Evolutionary conservation across 2,797 vertebrate species (phyloP), one percentile per base, ranked within the genome.

Genomic region (Labroides dimidiatus): DNA sequence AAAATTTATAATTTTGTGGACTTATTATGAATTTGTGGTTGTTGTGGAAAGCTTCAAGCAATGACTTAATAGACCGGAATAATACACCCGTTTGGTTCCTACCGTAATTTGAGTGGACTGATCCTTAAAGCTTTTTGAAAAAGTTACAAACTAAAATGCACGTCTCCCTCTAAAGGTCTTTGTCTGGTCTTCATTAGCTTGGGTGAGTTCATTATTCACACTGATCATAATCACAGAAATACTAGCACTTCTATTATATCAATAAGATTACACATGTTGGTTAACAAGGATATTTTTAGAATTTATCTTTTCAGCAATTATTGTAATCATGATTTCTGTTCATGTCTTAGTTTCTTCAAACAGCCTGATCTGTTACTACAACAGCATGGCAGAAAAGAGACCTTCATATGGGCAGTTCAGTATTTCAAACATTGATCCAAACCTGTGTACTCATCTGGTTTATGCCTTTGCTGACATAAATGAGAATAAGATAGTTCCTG

Each of bases 381-480:
- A 93, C 68, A 94, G 89, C 60, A 90, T 87, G 91, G 85, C 94
- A 30, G 89, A 85, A 60, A 82, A 57, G 2, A 87, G 92, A 19
- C 6, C 10, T 0, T 63, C 19, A 0, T n/a, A 42, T 4, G 92
- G 90, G 19, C 87, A 72, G 17, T 77, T 89, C 75, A 47, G 76
- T 3, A 90, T 94, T 16, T 48, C 14, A 1, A 85, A 94, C 51
- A 80, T 95, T 41, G 86, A 95, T 56, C 93, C 95, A 0, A 10
- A 86, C 66, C 84, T 94, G 39, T 95, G 95, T 45, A 95, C 94
- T 30, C 94, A 96, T 72, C 72, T 96, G 71, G 87, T 93, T 41
- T 95, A 93, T 20, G 93, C 92, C 49, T 95, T 94, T 82, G 82
- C 93, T 5, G 77, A 69, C 13, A 91, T 96, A 65, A 73, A 79